These are phyloP conservation scores for Xanthorhoe spadicearia DNA, from an alignment of 2,888 invertebrate genomes.

Conservation along the genomic window DNA sequence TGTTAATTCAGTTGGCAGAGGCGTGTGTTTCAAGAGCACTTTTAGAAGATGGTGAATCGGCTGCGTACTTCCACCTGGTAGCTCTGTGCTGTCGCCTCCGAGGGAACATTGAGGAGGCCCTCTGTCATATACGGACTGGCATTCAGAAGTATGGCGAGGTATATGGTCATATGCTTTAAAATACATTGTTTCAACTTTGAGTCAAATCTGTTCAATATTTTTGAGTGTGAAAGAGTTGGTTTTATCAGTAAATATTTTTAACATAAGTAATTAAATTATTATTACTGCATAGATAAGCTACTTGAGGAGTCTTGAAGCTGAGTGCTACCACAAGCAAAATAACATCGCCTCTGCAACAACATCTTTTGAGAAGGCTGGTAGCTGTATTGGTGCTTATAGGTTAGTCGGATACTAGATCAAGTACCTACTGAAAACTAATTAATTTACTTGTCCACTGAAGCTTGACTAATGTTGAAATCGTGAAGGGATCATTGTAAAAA, in stretches of 20 bases:
- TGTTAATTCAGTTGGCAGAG: conserved; percentile 64
- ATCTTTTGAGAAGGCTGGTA: conserved; percentile 61
- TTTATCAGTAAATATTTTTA: not conserved
- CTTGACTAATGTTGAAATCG: no score
- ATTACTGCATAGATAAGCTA: conserved; percentile 57
- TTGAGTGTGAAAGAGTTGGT: no score
- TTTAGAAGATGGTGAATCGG: conserved; percentile 56
- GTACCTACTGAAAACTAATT: no score
- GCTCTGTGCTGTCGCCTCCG: conserved; percentile 68
- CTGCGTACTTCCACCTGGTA: conserved; percentile 66
- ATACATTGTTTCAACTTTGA: not conserved
- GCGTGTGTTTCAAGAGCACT: conserved; percentile 65
- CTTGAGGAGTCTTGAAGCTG: conserved; percentile 67
- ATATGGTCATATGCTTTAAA: not conserved
- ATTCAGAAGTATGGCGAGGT: conserved; percentile 70
- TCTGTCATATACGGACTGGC: conserved; percentile 64
- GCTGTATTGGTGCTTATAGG: conserved; percentile 58
- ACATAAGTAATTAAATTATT: not conserved
- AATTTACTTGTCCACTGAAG: no score
- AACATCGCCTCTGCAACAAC: conserved; percentile 51
- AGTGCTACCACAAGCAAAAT: conserved; percentile 63
- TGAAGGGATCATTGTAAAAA: no score
- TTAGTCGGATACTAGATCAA: conserved; percentile 33
- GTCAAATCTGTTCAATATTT: no score
- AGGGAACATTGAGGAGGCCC: conserved; percentile 60